These are phyloP conservation scores for Tenualosa thibaudeaui DNA, from an alignment of 2,797 vertebrate species.

Conservation along the genomic window DNA sequence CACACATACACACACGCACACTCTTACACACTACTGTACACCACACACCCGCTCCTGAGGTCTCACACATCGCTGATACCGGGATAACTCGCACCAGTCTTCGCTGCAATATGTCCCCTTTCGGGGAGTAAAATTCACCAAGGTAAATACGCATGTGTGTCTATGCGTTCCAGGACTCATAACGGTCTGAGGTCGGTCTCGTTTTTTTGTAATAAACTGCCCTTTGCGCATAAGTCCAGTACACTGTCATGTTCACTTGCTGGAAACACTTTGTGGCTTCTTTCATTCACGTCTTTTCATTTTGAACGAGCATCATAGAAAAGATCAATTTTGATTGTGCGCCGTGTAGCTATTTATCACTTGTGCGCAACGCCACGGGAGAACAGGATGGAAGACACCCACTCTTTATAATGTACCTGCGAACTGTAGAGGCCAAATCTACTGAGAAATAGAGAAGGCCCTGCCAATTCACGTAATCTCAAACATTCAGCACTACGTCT, in stretches of 20 bases:
- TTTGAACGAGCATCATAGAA: slow-evolving; percentile 29
- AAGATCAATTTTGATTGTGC: slow-evolving; percentile 44
- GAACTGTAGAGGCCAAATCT: slow-evolving; percentile 16
- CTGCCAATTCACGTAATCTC: neutral
- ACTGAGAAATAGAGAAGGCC: slow-evolving; percentile 6
- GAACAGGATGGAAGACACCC: slow-evolving; percentile 18
- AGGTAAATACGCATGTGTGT: slow-evolving; percentile 19
- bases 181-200: slow-evolving; percentile 7
- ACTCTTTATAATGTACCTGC: slow-evolving; percentile 10
- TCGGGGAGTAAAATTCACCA: slow-evolving; percentile 22
- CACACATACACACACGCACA: slow-evolving; percentile 32
- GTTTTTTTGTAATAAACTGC: neutral
- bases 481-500: neutral
- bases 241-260: slow-evolving; percentile 13
- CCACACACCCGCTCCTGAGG: neutral
- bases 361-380: slow-evolving; percentile 19
- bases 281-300: slow-evolving; percentile 15
- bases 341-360: slow-evolving; percentile 33
- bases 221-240: slow-evolving; percentile 14
- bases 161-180: slow-evolving; percentile 16
- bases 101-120: neutral
- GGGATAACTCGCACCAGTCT: slow-evolving; percentile 18
- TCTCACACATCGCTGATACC: slow-evolving; percentile 17
- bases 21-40: slow-evolving; percentile 15
- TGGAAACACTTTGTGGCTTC: slow-evolving; percentile 12